Base-by-base conservation (phyloP, 2,888 invertebrate species). In the Phengaris arion region DNA sequence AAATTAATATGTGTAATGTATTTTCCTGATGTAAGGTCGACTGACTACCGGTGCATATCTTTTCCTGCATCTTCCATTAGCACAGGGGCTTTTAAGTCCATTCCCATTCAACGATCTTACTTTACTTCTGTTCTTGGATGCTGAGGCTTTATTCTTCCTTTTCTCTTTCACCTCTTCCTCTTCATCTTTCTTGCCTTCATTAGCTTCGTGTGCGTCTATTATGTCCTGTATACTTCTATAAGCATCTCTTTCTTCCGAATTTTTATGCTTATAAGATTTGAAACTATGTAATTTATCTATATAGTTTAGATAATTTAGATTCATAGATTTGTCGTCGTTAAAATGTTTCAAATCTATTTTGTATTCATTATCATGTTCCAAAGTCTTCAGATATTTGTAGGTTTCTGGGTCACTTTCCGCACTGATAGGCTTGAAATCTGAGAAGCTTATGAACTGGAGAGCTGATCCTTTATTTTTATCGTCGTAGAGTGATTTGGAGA, bases 211-310 rank as follows among this genome's bases (percentile, higher is more conserved):
- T 0, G 91, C 90, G 10, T 91, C 89, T 46, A 92, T 78, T 70
- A 92, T 92, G 13, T 91, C 90, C 77, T 91, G 91, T 10, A 91
- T 89, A 75, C 87, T 89, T 76, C 86, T 89, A 74, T 88, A 90
- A 0, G 86, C 85, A 45, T 83, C 81, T 35, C 77, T 79, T 45
- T 77, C 82, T 64, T 83, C 82, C 15, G 79, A 79, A 45, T 82
- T 80, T 12, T 77, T 83, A 0, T 79, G 77, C 2, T 81, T 80
- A 64, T 82, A 87, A 48, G 87, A 88, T 73, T 85, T 86, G 73
- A 85, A 87, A 2, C 83, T 84, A 12, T 35, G 64, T 6, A 64
- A 2, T 12, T 64, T 64, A 45, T 64, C 64, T 45, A 35, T 64
- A 2, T 35, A 45, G 12, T 35, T 64, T 6, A 64, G 8, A 12